Evolutionary conservation across 2,888 invertebrate genomes (phyloP), one percentile per base, ranked within the genome.

Genomic region (Mimachlamys varia): DNA sequence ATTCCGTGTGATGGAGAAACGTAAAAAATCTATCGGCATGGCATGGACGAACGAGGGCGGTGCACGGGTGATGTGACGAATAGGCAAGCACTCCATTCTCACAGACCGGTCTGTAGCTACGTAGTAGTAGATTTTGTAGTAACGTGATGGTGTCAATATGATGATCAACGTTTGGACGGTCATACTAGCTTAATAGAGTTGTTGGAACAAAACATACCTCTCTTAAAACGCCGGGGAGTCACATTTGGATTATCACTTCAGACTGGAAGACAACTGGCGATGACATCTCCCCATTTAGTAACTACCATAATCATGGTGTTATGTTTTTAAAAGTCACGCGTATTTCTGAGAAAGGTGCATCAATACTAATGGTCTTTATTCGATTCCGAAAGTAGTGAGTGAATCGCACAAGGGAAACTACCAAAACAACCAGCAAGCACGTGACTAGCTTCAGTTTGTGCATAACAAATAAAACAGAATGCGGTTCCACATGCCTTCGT

Each of bases 341-440:
- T 76, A 10, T 27, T 33, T 33, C 76, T 76, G 33, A 27, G 33
- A 27, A 2, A 3, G 76, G 7, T 33, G 33, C 33, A 76, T 76
- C 10, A 33, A 27, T 17, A 1, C 12, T 44, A 44, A 44, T 76
- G 33, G 27, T 15, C 33, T 76, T 58, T 58, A 58, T 58, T 58
- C 58, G 19, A 76, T 76, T 33, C 76, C 76, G 76, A 76, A 76
- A 76, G 76, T 76, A 76, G 76, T 12, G 76, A 2, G 27, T 76
- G 2, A 15, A 33, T 76, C 76, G 27, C 53, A n/a, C 87, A 89
- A 89, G 90, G 89, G 76, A 90, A 38, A 50, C 58, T 87, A 58
- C 89, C 89, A 90, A 90, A 90, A 90, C 90, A 90, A 55, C 87
- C 44, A 88, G 38, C 38, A 38, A 87, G 89, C 90, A 90, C 90